Percentiles rank a stretch among this genome's conserved stretches.
Evolutionary conservation across 1,140 invertebrate species (phyloP).

Genomic region (Drosophila miranda): DNA sequence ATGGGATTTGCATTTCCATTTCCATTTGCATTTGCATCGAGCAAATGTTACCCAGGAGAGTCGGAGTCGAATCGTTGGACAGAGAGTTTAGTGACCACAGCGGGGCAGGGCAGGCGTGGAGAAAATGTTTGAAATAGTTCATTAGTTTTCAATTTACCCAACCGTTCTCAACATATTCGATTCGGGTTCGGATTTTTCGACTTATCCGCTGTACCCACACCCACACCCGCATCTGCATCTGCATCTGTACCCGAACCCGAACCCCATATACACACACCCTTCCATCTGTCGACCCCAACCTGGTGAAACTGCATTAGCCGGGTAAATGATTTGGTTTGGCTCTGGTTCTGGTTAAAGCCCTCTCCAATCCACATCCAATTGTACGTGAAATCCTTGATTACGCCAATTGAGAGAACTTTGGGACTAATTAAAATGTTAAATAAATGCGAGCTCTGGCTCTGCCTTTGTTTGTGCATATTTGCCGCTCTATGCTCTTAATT

Average conservation of each 20-base stretch:
- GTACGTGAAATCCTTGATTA: constrained; percentile 44
- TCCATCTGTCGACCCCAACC: constrained; percentile 14
- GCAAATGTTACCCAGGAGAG: constrained; percentile 37
- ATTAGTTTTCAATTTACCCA: constrained; percentile 68
- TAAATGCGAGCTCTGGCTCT: constrained; percentile 5
- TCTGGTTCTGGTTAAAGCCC: constrained; percentile 3
- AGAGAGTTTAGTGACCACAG: constrained; percentile 35
- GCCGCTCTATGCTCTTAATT: constrained; percentile 19
- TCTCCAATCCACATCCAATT: constrained; percentile 11
- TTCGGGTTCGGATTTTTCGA: not conserved
- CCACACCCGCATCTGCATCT: not conserved
- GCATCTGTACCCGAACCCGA: not conserved
- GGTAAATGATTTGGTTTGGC: constrained; percentile 23
- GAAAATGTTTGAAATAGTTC: constrained; percentile 66
- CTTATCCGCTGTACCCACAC: not conserved
- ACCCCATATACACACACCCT: not conserved
- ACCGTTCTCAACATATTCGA: constrained; percentile 35
- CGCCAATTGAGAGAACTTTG: constrained; percentile 33
- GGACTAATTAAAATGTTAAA: constrained; percentile 59
- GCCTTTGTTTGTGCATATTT: constrained; percentile 34
- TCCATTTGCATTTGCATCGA: constrained; percentile 34
- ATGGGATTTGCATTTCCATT: constrained; percentile 15
- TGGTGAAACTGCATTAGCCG: constrained; percentile 25
- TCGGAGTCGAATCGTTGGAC: constrained; percentile 30
- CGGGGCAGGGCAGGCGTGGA: constrained; percentile 35